Base-by-base conservation (phyloP, 2,888 invertebrate genomes). In the Lissonota sp. region DNA sequence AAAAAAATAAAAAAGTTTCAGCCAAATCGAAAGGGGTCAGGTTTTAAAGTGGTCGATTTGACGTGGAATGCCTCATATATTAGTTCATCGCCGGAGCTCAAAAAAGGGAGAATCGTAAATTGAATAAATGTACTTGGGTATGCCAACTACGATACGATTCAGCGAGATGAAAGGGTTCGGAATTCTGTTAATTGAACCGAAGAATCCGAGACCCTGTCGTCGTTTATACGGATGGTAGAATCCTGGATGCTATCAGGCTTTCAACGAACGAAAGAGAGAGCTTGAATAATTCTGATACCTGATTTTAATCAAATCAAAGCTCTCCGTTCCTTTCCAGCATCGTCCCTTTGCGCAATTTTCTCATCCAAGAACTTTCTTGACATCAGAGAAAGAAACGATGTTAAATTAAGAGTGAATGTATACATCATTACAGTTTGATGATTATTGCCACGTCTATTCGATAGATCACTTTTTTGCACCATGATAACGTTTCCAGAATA, bases 131-230 rank as follows among this genome's bases (percentile, higher is more conserved):
- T 26, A 26, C 26, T 26, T 26, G 26, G 26, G 26, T 26, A 26
- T 26, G 26, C 26, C 26, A 26, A 26, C 2, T 57, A 26, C 26
- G 10, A 4, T 8, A 26, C n/a, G n/a, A 5, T n/a, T 10, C 8
- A 10, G 49, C 0, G 8, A 10, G 12, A 7, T 6, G 53, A 53
- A 40, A 46, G 26, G 62, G 66, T 69, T 46, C 6, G 88, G 87
- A 88, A 88, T 88, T 86, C 84, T 84, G 84, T 87, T 88, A 86
- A 88, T 88, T 87, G 85, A 88, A 87, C 85, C 69, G 70, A 66
- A 73, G 55, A 53, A 80, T 82, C 67, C 81, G 78, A 79, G 77
- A 39, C n/a, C 26, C 51, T 58, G 8, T 46, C 16, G 57, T 37
- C 12, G 46, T 58, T 40, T 40, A 39, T 42, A 67, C 42, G 83